Evolutionary conservation across 2,113 vertebrate species (phyloP).

Genomic region (Tupaia chinensis): DNA sequence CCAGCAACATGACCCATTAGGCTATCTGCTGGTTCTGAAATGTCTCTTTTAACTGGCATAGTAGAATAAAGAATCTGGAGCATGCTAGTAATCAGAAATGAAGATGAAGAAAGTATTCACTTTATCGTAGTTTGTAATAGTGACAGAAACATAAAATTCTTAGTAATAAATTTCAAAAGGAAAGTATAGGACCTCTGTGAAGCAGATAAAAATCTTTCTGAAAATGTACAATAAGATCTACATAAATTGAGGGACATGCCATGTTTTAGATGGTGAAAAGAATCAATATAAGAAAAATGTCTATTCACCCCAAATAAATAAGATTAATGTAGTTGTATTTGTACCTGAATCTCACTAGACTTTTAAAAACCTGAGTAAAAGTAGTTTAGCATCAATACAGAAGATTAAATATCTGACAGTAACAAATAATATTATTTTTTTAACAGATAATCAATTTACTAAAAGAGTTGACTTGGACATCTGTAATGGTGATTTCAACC

Average conservation of each 20-base stretch:
- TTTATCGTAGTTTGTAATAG: neutral
- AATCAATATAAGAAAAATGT: neutral
- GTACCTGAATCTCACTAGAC: neutral
- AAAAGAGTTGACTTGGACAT: too few species aligned
- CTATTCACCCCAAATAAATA: neutral
- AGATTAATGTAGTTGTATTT: neutral
- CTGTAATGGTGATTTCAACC: too few species aligned
- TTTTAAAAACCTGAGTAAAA: neutral
- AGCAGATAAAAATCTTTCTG: neutral
- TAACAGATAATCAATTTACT: too few species aligned
- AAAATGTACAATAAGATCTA: conserved; percentile 15
- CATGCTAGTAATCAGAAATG: neutral
- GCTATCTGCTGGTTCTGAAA: neutral
- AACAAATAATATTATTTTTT: neutral
- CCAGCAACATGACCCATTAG: too few species aligned
- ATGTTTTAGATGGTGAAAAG: neutral
- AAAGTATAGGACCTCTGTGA: neutral
- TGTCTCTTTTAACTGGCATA: neutral
- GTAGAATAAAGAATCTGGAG: neutral
- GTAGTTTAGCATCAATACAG: conserved; percentile 16
- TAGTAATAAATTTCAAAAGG: neutral
- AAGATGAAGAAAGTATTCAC: neutral
- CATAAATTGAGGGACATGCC: neutral
- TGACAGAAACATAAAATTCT: neutral
- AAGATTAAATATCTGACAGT: conserved; percentile 1